phyloP scores from a whole-genome alignment of 2,797 vertebrate species.

The Gobio occitaniae region DNA sequence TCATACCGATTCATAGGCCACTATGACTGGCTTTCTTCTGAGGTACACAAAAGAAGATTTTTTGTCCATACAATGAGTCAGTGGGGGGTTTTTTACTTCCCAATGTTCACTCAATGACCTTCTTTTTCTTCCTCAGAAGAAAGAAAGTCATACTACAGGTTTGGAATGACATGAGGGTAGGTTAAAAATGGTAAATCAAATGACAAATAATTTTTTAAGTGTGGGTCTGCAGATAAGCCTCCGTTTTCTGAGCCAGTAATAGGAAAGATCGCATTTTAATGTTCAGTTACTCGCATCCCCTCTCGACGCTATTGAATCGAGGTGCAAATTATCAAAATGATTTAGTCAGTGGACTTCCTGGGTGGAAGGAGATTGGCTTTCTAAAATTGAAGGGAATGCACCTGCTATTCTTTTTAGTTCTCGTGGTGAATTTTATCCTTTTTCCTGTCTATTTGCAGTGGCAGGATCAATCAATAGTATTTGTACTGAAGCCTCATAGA shows the following conservation, averaged over 20 bases:
- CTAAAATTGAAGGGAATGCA: slow-evolving; percentile 35
- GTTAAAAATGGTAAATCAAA: neutral
- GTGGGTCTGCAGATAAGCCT: neutral
- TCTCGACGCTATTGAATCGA: neutral
- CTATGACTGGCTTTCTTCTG: neutral
- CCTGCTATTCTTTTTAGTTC: neutral
- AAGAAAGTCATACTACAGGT: neutral
- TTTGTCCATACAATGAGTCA: neutral
- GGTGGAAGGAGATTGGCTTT: slow-evolving; percentile 34
- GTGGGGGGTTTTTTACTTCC: neutral
- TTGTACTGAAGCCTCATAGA: slow-evolving; percentile 50
- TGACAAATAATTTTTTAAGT: neutral
- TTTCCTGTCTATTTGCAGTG: slow-evolving; percentile 30
- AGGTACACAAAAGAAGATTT: neutral
- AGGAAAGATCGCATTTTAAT: slow-evolving; percentile 20
- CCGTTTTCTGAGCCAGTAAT: neutral
- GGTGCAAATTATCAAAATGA: slow-evolving; percentile 54
- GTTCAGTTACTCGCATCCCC: neutral
- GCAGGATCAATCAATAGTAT: slow-evolving; percentile 55
- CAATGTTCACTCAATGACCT: neutral
- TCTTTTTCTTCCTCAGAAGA: neutral
- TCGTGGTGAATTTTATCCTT: slow-evolving; percentile 35
- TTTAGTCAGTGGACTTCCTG: slow-evolving; percentile 40
- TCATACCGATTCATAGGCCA: neutral
- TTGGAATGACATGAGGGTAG: neutral